A percentile compares a stretch with the other conserved stretches of the same genome.
phyloP scores from a whole-genome alignment of 1,140 invertebrate genomes.

The Penaeus indicus region DNA sequence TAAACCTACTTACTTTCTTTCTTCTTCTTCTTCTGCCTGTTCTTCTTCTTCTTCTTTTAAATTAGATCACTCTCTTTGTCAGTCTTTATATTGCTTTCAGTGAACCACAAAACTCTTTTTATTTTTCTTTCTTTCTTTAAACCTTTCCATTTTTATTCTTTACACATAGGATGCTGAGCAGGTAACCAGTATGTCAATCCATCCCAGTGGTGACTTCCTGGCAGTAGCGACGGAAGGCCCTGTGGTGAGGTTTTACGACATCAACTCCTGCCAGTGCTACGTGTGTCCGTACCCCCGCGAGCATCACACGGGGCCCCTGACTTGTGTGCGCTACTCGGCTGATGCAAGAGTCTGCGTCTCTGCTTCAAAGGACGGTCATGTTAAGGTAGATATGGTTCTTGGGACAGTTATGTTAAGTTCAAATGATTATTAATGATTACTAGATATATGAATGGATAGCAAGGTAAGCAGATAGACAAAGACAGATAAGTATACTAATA shows the following conservation, averaged over 20 bases:
- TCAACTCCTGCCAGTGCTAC: conserved; percentile 96
- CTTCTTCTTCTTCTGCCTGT: no score
- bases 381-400: conserved; percentile 76
- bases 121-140: not conserved
- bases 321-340: conserved; percentile 79
- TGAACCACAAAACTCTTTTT: not conserved
- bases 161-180: conserved; percentile 86
- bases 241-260: conserved; percentile 92
- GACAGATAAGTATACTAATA: no score
- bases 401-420: conserved; percentile 69
- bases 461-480: not conserved
- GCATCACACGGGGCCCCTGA: conserved; percentile 90
- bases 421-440: conserved; percentile 66
- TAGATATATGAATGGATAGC: not conserved
- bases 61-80: not conserved
- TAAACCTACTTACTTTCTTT: no score
- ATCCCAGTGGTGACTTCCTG: conserved; percentile 94
- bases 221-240: conserved; percentile 90
- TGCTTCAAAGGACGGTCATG: conserved; percentile 91
- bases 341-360: conserved; percentile 92
- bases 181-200: conserved; percentile 90
- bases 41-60: no score
- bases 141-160: not conserved
- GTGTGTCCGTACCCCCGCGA: conserved; percentile 91
- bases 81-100: not conserved